A percentile compares a stretch with the other conserved stretches of the same genome.
phyloP scores from a whole-genome alignment of 2,113 vertebrate genomes.

The Phoenicopterus ruber region DNA sequence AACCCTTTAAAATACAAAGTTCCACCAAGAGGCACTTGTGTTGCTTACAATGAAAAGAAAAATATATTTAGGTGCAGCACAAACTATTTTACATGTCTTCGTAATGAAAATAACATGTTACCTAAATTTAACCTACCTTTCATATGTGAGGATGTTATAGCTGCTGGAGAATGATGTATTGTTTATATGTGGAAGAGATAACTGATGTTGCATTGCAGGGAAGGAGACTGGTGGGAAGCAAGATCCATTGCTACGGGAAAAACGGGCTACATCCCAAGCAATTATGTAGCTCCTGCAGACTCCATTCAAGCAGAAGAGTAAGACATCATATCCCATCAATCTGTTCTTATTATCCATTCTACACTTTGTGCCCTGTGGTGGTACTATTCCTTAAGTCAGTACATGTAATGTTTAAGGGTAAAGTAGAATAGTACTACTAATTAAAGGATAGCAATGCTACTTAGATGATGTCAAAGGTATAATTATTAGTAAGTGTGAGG shows the following conservation, averaged over 20 bases:
- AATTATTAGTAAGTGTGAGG: background rate
- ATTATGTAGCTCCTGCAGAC: slow-evolving; percentile 98
- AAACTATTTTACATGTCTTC: background rate
- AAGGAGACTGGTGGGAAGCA: slow-evolving; percentile 99
- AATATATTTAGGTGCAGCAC: background rate
- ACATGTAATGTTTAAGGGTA: background rate
- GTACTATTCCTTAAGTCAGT: background rate
- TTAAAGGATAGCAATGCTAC: background rate
- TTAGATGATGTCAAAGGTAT: background rate
- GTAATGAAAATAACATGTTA: background rate
- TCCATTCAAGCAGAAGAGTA: slow-evolving; percentile 99
- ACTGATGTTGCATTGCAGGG: slow-evolving; percentile 76
- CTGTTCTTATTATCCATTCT: background rate
- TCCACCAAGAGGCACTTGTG: background rate
- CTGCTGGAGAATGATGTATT: background rate
- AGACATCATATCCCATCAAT: slow-evolving; percentile 67
- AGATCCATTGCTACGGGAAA: slow-evolving; percentile 96
- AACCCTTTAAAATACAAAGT: background rate
- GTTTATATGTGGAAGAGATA: slow-evolving; percentile 13
- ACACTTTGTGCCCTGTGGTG: background rate
- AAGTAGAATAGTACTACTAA: background rate
- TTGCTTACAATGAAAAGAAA: background rate
- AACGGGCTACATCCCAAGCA: slow-evolving; percentile 98
- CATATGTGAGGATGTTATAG: background rate
- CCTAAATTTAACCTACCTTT: background rate